A percentile compares a stretch with the other conserved stretches of the same genome.
Conservation (phyloP, 2,888 invertebrate species). For the Chorisops tibialis region DNA sequence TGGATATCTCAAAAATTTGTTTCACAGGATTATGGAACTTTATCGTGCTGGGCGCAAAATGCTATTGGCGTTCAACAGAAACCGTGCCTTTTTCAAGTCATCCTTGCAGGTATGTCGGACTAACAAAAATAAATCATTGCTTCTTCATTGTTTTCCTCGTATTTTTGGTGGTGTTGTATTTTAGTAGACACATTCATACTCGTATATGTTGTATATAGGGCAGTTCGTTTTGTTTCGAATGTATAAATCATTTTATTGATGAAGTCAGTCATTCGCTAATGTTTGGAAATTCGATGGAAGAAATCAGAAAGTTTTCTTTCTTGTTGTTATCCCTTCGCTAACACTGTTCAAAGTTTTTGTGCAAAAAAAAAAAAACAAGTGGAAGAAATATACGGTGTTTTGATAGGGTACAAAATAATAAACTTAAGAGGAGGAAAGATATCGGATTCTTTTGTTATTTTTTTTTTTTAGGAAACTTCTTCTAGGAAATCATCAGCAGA, state of each 20-base stretch:
- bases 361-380: too few species aligned
- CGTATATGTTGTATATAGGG: slow-evolving; percentile 2
- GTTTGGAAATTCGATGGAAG: too few species aligned
- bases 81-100: slow-evolving; percentile 78
- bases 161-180: slow-evolving; percentile 7
- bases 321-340: too few species aligned
- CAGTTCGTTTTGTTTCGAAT: slow-evolving; percentile 1
- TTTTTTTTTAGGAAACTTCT: too few species aligned
- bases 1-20: slow-evolving; percentile 15
- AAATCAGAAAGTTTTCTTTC: too few species aligned
- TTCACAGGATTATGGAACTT: slow-evolving; percentile 70
- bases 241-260: slow-evolving; percentile 9
- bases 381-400: too few species aligned
- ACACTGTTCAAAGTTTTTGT: too few species aligned
- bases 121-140: slow-evolving; percentile 22
- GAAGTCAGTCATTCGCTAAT: too few species aligned
- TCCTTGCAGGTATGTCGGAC: slow-evolving; percentile 66
- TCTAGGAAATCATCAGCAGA: too few species aligned
- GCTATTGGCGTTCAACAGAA: slow-evolving; percentile 69
- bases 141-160: slow-evolving; percentile 26
- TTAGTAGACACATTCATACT: not conserved
- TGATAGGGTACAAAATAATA: too few species aligned
- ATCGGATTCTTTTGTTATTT: too few species aligned
- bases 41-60: slow-evolving; percentile 77
- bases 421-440: too few species aligned